Percentiles rank a stretch among this genome's conserved stretches.
phyloP scores from a whole-genome alignment of 2,113 vertebrate species.

The Emydura subglobosa region DNA sequence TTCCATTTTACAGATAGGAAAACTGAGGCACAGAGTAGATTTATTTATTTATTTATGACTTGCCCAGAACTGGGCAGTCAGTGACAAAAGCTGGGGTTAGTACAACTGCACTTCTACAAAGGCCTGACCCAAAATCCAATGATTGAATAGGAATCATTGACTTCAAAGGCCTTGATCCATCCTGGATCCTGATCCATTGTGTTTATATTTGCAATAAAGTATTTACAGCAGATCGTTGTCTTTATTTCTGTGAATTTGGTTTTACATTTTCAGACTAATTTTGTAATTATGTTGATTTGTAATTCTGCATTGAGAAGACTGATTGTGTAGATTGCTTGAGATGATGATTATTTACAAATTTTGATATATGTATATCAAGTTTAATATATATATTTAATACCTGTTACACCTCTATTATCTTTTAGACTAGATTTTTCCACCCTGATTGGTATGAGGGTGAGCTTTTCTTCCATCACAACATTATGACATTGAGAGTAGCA shows the following conservation, averaged over 20 bases:
- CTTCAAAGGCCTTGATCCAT: not conserved
- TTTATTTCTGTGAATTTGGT: not conserved
- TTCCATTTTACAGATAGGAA: not conserved
- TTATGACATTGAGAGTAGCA: constrained; percentile 64
- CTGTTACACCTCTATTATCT: not conserved
- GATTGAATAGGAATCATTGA: not conserved
- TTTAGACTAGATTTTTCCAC: not conserved
- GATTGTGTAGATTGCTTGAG: constrained; percentile 44
- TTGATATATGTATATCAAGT: not conserved
- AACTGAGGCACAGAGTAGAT: not conserved
- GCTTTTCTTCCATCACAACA: constrained; percentile 44
- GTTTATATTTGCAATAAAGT: not conserved
- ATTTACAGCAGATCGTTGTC: not conserved
- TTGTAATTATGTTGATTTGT: constrained; percentile 42
- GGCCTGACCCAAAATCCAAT: not conserved
- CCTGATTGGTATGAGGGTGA: constrained; percentile 44
- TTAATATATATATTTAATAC: not conserved
- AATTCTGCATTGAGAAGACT: constrained; percentile 36
- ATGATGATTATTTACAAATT: constrained; percentile 32
- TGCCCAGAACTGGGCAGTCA: not conserved
- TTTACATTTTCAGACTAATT: constrained; percentile 42
- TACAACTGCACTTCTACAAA: not conserved
- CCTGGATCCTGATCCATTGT: not conserved
- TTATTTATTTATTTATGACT: not conserved
- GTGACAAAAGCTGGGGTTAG: not conserved